Percentiles rank a stretch among this genome's conserved stretches.
phyloP scores from a whole-genome alignment of 2,888 invertebrate species.

The Agriopis aurantiaria region DNA sequence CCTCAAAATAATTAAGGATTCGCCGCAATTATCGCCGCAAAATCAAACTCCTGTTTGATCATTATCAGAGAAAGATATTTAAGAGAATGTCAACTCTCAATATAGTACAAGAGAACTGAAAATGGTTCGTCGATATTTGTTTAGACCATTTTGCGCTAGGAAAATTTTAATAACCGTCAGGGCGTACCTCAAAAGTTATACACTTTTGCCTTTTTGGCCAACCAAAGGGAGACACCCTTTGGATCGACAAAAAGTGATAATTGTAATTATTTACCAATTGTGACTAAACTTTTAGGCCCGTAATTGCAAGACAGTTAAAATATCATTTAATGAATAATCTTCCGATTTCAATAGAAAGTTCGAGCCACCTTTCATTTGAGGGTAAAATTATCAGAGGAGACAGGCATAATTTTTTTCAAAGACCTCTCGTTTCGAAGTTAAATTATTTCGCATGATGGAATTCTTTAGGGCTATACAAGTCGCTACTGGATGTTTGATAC shows the following conservation, averaged over 20 bases:
- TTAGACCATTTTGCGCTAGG: constrained; percentile 65
- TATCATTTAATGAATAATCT: constrained; percentile 80
- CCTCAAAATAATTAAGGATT: constrained; percentile 86
- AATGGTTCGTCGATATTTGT: constrained; percentile 53
- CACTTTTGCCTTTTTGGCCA: constrained; percentile 81
- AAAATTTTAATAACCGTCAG: constrained; percentile 82
- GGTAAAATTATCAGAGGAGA: constrained; percentile 66
- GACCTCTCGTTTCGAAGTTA: constrained; percentile 72
- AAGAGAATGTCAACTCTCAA: constrained; percentile 62
- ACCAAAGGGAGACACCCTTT: constrained; percentile 70
- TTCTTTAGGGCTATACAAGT: constrained; percentile 74
- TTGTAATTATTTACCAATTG: constrained; percentile 86
- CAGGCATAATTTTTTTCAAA: constrained; percentile 68
- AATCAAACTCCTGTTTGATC: constrained; percentile 85
- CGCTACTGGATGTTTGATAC: constrained; percentile 64
- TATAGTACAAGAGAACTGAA: constrained; percentile 55
- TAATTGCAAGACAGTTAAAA: constrained; percentile 80
- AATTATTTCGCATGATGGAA: constrained; percentile 77
- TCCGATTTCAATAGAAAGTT: constrained; percentile 68
- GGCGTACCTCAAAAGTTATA: constrained; percentile 76
- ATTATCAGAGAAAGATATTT: constrained; percentile 64
- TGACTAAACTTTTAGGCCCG: constrained; percentile 75
- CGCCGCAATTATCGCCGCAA: constrained; percentile 85
- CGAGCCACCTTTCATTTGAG: constrained; percentile 62
- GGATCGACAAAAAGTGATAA: constrained; percentile 64